phyloP scores from a whole-genome alignment of 2,797 vertebrate genomes.

The Paguma larvata region DNA sequence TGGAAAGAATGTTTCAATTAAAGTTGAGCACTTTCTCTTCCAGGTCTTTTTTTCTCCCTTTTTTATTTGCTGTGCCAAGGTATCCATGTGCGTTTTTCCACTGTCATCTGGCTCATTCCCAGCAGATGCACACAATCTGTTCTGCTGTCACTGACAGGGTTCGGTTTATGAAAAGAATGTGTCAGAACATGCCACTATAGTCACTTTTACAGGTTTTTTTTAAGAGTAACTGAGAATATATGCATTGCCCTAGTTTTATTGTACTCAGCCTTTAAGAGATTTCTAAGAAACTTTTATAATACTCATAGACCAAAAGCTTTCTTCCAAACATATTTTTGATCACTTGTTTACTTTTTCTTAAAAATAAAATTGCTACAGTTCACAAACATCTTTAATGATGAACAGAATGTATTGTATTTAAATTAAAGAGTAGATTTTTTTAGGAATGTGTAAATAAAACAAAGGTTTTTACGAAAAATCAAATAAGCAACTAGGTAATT shows the following conservation, averaged over 20 bases:
- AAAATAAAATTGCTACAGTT: slow-evolving; percentile 51
- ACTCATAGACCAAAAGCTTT: slow-evolving; percentile 61
- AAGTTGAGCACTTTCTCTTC: slow-evolving; percentile 89
- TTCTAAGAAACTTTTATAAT: slow-evolving; percentile 85
- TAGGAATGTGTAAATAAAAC: slow-evolving; percentile 45
- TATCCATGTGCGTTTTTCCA: slow-evolving; percentile 95
- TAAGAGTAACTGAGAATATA: slow-evolving; percentile 87
- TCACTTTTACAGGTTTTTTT: slow-evolving; percentile 88
- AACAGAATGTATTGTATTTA: slow-evolving; percentile 17
- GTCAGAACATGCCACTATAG: slow-evolving; percentile 91
- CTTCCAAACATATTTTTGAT: slow-evolving; percentile 63
- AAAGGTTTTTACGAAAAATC: slow-evolving; percentile 24
- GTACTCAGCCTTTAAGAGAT: slow-evolving; percentile 79
- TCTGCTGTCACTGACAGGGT: slow-evolving; percentile 92
- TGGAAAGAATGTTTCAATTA: slow-evolving; percentile 89
- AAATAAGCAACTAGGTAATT: background rate
- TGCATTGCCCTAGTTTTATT: slow-evolving; percentile 77
- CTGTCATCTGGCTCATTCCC: slow-evolving; percentile 97
- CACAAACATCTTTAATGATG: slow-evolving; percentile 18
- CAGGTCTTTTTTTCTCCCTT: slow-evolving; percentile 89
- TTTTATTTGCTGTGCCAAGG: slow-evolving; percentile 93
- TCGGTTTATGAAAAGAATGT: slow-evolving; percentile 91
- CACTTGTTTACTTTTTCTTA: slow-evolving; percentile 66
- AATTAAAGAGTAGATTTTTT: slow-evolving; percentile 53
- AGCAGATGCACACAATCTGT: slow-evolving; percentile 94